Evolutionary conservation across 2,888 invertebrate species (phyloP), one percentile per base, ranked within the genome.

Genomic region (Deilephila elpenor): DNA sequence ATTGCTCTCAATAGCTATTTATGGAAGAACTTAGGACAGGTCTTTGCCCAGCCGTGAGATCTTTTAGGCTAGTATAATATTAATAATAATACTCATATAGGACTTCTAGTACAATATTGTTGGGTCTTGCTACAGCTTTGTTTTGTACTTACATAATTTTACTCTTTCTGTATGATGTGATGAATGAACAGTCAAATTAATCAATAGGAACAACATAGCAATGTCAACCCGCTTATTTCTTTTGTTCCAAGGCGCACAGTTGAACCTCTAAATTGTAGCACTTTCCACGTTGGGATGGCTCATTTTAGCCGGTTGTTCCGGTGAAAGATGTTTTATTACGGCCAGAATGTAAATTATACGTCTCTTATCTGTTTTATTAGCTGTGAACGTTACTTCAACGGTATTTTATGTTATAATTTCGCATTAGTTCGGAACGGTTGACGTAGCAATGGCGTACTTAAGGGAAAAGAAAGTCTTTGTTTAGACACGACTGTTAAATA

Each of bases 211-310:
- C 37, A 7, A 37, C 7, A 25, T 25, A 14, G 14, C 44, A 73
- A 73, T 59, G 19, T n/a, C 25, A 29, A 60, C 8, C 37, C 75
- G 72, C 78, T 72, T 17, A 44, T 37, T 61, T 77, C 82, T 83
- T 71, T 3, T 76, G 29, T 11, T 77, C 84, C 83, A 77, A 3
- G 75, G 84, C 85, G 78, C 59, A 70, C 75, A 83, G 82, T 84
- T 86, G 88, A 86, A 88, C 86, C 87, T 90, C 87, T 89, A 93
- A 93, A 93, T 93, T 92, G 91, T 89, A 89, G 91, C 88, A 89
- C 88, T 91, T 90, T 86, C 88, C 86, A 86, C 89, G 86, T 88
- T 86, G 85, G 89, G 92, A 93, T 90, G 91, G 92, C 93, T 92
- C 93, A 93, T 93, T 93, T 91, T 86, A 90, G 89, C 86, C 87